Base-by-base conservation (phyloP, 2,888 invertebrate species). In the Hemicrepidius hirtus region DNA sequence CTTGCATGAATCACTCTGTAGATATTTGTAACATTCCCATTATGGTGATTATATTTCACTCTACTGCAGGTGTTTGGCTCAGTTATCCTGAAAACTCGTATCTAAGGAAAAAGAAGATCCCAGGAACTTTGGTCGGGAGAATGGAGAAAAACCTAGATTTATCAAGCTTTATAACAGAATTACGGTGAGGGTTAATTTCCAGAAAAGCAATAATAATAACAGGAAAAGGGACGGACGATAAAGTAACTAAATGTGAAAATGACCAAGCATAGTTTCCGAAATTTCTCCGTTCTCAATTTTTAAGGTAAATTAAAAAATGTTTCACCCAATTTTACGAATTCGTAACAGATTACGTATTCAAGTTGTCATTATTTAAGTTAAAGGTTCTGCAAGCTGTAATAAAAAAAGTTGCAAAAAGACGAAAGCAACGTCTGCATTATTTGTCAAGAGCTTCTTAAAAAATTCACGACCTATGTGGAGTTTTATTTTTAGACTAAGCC, bases 141-240 rank as follows among this genome's bases (percentile, higher is more conserved):
- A 20, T 49, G 21, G 49, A 49, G 49, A 49, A 49, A 49, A 49
- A 21, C 49, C 20, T 49, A 49, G 21, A 49, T 20, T 49, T 49
- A 49, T 21, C 21, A 49, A 49, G 21, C 49, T 21, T 49, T 49
- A 20, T 49, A 49, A 49, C 12, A 21, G 49, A 49, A 49, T 49
- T 49, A 49, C 21, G 49, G 20, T 21, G 20, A 4, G 9, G 20
- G 21, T 40, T 49, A 49, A 49, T 49, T 20, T 49, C 49, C 20
- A 20, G 49, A 49, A 21, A 49, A 49, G 21, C 18, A 49, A 49
- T 20, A 49, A 49, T 13, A 49, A 10, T 21, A 20, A 21, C 21
- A 49, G 12, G 18, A 44, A 44, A 13, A 18, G 7, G 16, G 16
- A 44, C 16, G 16, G 16, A 44, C 16, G 44, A 16, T 44, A 16